A percentile compares a stretch with the other conserved stretches of the same genome.
Evolutionary conservation across 2,113 vertebrate genomes (phyloP).

Genomic region (Atherinomorus stipes): DNA sequence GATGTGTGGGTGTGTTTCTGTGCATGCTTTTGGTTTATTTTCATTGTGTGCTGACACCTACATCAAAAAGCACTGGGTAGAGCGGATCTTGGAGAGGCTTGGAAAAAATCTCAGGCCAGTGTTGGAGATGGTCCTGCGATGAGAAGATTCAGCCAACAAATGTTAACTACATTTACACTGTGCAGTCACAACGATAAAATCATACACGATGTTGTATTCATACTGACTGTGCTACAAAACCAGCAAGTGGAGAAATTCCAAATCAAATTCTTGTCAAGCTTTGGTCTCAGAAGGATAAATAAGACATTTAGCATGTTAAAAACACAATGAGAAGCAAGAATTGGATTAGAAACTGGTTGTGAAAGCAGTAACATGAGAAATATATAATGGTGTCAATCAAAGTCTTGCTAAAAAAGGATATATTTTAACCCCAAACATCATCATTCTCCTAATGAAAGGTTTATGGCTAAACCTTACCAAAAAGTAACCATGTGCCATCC

Average conservation of each 20-base stretch:
- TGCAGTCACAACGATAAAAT: background rate
- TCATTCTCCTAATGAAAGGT: too few relatives aligned
- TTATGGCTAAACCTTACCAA: too few relatives aligned
- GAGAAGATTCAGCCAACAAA: conserved; percentile 34
- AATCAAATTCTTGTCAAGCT: background rate
- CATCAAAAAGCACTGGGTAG: conserved; percentile 66
- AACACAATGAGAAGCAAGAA: background rate
- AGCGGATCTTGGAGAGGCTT: conserved; percentile 76
- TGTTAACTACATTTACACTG: conserved; percentile 42
- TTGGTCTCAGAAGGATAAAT: conserved; percentile 3
- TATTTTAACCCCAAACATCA: too few relatives aligned
- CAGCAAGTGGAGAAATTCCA: conserved; percentile 10
- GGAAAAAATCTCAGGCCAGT: conserved; percentile 77
- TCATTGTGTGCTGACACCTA: conserved; percentile 55
- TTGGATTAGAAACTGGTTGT: background rate
- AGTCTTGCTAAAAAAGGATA: too few relatives aligned
- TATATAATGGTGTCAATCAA: too few relatives aligned
- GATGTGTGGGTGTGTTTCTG: conserved; percentile 13
- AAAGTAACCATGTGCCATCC: too few relatives aligned
- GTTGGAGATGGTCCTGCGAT: conserved; percentile 76
- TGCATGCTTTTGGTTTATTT: conserved; percentile 1
- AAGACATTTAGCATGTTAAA: background rate
- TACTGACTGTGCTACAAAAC: conserved; percentile 14
- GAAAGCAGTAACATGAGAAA: too few relatives aligned
- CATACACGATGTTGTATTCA: background rate